Percentiles rank a stretch among this genome's conserved stretches.
These are phyloP conservation scores for Smutsia temminckii DNA, from an alignment of 2,797 vertebrate genomes.

Conservation along the genomic window DNA sequence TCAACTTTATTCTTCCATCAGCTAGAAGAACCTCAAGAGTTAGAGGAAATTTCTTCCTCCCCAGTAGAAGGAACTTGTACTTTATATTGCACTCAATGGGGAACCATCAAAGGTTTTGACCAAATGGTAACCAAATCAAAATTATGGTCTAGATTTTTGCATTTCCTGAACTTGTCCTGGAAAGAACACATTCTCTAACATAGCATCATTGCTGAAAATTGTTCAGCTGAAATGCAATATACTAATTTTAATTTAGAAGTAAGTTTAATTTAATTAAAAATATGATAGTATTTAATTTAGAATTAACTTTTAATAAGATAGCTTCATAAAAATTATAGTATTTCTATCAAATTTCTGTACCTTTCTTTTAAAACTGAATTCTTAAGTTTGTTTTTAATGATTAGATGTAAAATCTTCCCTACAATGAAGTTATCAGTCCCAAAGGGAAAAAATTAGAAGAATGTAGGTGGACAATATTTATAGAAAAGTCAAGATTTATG, in stretches of 20 bases:
- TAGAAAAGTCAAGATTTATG: neutral
- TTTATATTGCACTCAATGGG: neutral
- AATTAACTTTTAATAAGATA: neutral
- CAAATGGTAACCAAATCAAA: neutral
- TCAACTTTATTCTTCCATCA: no score
- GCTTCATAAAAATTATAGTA: neutral
- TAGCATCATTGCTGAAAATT: neutral
- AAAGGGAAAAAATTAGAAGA: neutral
- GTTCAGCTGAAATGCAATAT: neutral
- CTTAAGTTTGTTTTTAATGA: neutral
- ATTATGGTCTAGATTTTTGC: neutral
- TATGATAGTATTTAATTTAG: conserved; percentile 7
- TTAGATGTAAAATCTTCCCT: neutral
- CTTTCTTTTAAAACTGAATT: neutral
- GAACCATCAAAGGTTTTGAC: neutral
- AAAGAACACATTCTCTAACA: neutral
- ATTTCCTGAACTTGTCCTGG: neutral
- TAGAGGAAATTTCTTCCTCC: no score
- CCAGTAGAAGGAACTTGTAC: neutral
- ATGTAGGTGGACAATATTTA: neutral
- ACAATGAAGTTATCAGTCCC: neutral
- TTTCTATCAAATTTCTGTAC: neutral
- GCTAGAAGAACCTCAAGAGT: no score
- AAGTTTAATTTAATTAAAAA: neutral
- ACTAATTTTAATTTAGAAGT: neutral